Percentiles rank a stretch among this genome's conserved stretches.
phyloP scores from a whole-genome alignment of 2,888 invertebrate species.

The Malacosoma neustria region DNA sequence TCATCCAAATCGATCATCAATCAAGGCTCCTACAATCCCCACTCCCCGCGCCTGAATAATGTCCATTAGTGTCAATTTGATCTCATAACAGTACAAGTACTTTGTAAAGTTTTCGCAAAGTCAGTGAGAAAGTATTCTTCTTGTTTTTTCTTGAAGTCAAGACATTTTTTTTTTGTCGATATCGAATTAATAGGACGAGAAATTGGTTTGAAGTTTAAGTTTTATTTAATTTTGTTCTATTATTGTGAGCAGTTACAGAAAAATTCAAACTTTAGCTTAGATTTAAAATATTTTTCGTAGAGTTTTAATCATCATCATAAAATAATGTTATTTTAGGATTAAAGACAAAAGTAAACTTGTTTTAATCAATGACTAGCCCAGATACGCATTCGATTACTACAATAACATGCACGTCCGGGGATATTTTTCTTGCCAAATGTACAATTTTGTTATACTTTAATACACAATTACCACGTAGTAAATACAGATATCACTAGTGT shows the following conservation, averaged over 20 bases:
- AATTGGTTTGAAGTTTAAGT: not conserved
- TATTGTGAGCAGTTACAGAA: conserved; percentile 8
- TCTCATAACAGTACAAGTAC: conserved; percentile 21
- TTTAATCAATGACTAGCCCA: too few species aligned
- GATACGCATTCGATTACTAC: too few species aligned
- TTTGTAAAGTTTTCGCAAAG: conserved; percentile 1
- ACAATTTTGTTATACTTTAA: too few species aligned
- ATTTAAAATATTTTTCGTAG: too few species aligned
- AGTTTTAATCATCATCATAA: too few species aligned
- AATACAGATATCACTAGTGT: too few species aligned
- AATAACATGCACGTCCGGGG: too few species aligned
- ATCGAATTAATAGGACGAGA: conserved; percentile 9
- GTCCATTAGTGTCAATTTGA: conserved; percentile 45
- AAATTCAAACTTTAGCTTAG: too few species aligned
- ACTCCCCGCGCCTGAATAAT: conserved; percentile 23
- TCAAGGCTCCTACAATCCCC: conserved; percentile 27
- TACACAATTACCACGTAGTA: too few species aligned
- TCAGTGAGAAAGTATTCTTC: not conserved
- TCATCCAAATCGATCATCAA: conserved; percentile 46
- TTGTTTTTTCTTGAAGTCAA: not conserved
- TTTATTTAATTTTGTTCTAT: conserved; percentile 1
- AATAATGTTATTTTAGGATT: too few species aligned
- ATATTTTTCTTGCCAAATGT: too few species aligned
- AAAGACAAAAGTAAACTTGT: too few species aligned
- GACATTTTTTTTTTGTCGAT: conserved; percentile 2